These are phyloP conservation scores for Fopius arisanus DNA, from an alignment of 1,140 invertebrate species.

Conservation along the genomic window DNA sequence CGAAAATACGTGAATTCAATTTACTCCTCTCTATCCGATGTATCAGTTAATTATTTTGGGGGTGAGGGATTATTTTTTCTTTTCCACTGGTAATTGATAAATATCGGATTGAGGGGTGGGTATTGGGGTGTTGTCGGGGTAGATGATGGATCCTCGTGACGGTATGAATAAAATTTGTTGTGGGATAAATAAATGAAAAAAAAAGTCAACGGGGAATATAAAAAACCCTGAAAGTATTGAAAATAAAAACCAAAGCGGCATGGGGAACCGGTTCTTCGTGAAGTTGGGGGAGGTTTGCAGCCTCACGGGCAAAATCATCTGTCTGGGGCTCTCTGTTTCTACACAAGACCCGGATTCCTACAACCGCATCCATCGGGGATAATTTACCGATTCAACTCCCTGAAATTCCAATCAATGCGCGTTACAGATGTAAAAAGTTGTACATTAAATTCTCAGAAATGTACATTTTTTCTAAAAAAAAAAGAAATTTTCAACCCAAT, in stretches of 20 bases:
- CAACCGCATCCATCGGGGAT: slow-evolving; percentile 14
- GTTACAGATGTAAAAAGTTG: background rate
- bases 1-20: too few species aligned
- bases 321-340: slow-evolving; percentile 32
- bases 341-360: slow-evolving; percentile 24
- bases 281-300: slow-evolving; percentile 28
- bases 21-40: too few species aligned
- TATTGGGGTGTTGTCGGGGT: too few species aligned
- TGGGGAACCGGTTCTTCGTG: slow-evolving; percentile 33
- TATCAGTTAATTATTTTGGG: too few species aligned
- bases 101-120: too few species aligned
- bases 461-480: slow-evolving; percentile 8
- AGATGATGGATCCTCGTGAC: too few species aligned
- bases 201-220: slow-evolving; percentile 1
- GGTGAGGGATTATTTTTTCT: too few species aligned
- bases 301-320: slow-evolving; percentile 37
- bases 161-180: slow-evolving; percentile 3
- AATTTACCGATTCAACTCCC: slow-evolving; percentile 7
- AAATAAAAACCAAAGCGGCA: slow-evolving; percentile 34
- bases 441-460: slow-evolving; percentile 22
- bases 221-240: slow-evolving; percentile 17
- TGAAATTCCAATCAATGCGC: slow-evolving; percentile 6
- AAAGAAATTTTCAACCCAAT: too few species aligned
- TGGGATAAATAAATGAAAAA: background rate
- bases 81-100: too few species aligned